These are phyloP conservation scores for Pachyuromys duprasi DNA, from an alignment of 2,797 vertebrate genomes.

Conservation along the genomic window DNA sequence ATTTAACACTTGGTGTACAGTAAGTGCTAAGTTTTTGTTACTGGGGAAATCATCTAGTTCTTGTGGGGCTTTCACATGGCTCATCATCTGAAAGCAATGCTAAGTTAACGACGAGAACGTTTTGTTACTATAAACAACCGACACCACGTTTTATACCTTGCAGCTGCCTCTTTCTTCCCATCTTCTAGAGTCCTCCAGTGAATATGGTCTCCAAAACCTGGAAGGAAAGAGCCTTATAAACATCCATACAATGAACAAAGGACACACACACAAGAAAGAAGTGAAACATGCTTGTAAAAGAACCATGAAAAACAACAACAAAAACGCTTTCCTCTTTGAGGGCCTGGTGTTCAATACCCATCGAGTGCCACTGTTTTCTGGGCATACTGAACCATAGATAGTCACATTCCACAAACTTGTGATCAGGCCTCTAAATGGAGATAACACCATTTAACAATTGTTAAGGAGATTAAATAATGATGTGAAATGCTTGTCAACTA, in stretches of 20 bases:
- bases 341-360: slow-evolving; percentile 39
- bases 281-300: background rate
- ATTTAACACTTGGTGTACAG: slow-evolving; percentile 33
- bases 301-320: background rate
- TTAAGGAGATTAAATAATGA: slow-evolving; percentile 37
- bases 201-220: slow-evolving; percentile 98
- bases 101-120: slow-evolving; percentile 31
- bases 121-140: background rate
- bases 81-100: slow-evolving; percentile 58
- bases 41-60: slow-evolving; percentile 7
- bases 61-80: background rate
- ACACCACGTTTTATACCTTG: slow-evolving; percentile 89
- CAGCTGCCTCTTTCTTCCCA: slow-evolving; percentile 96
- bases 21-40: slow-evolving; percentile 51
- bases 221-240: slow-evolving; percentile 77
- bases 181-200: slow-evolving; percentile 98
- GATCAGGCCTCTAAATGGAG: slow-evolving; percentile 37
- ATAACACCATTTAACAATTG: slow-evolving; percentile 27
- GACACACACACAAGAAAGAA: slow-evolving; percentile 29
- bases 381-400: background rate
- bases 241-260: slow-evolving; percentile 46
- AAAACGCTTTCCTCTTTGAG: slow-evolving; percentile 29
- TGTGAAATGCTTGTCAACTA: slow-evolving; percentile 32
- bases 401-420: slow-evolving; percentile 15
- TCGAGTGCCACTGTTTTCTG: background rate